Evolutionary conservation across 2,113 vertebrate genomes (phyloP), one percentile per base, ranked within the genome.

Genomic region (Chloropsis cyanopogon): DNA sequence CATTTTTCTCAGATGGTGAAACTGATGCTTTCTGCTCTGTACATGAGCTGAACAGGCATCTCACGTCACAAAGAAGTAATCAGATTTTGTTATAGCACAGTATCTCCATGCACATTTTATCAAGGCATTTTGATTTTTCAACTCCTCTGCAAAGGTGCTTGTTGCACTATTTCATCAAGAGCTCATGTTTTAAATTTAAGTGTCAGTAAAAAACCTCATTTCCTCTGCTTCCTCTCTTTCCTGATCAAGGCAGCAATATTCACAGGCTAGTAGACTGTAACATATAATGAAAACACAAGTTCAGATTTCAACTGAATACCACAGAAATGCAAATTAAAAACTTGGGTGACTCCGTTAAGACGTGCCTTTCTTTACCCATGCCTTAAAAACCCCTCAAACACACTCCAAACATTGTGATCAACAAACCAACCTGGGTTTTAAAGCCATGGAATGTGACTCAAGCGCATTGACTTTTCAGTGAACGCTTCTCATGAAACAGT

Each of bases 61-160:
- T 90, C 26, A 64, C 3, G 3, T 41, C 9, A 1, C 80, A 90
- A 44, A 66, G 49, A 24, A 77, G 33, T 13, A 22, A 70, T 37
- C 64, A 14, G n/a, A 14, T 78, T 71, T 87, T 54, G 6, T 13
- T 54, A 19, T 57, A 85, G 61, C 23, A 49, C n/a, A 53, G 47
- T 5, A 82, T 86, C 49, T 42, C 49, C n/a, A 53, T 2, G 10
- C 25, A 53, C 44, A 20, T 25, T 89, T 89, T 69, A 79, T 19
- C 50, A 65, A 61, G n/a, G 19, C 79, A 54, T 57, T 92, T 70
- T 63, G 70, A 61, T 73, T 92, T 90, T 79, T 53, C 54, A 63
- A 2, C 50, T 78, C 77, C 49, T 87, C 60, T 79, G 42, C 49
- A 61, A 84, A 91, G 86, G 53, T 50, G 33, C 14, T 69, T 80